Base-by-base conservation (phyloP, 2,113 vertebrate genomes). In the Peromyscus polionotus region DNA sequence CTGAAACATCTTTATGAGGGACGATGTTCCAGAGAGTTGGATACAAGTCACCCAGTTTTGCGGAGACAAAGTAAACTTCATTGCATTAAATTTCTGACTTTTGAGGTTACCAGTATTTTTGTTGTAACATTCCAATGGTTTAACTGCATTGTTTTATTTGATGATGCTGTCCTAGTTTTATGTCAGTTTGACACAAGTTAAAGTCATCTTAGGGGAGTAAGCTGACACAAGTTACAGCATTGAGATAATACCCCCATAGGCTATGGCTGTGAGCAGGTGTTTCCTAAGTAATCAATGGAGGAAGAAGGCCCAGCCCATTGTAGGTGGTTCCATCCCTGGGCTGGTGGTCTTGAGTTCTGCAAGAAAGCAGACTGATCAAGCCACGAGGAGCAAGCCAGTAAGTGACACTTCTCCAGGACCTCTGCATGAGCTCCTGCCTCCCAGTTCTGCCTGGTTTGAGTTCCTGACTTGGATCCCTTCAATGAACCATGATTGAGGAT, bases 331-430 rank as follows among this genome's bases (percentile, higher is more conserved):
- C 80, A 26, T 36, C 20, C 11, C 22, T 81, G 33, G 19, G 0
- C 20, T 81, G 33, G 79, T 3, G 5, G 19, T 36, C 31, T 12
- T 79, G 31, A 7, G 26, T 33, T 80, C 54, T 83, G 39, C 14
- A 61, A 14, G 22, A 59, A 24, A 83, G 20, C 54, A 24, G 6
- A 83, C 33, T 57, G 79, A 36, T 9, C 2, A 54, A 39, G 12
- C 36, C 80, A 39, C 24, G 80, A n/a, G 80, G 22, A 61, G 6
- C 22, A 61, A 83, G 12, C 36, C 36, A 39, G 54, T 83, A 83
- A 39, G 5, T 13, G 14, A 5, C 6, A 24, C 1, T 39, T 11
- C 12, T 61, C 12, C 6, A 39, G 3, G 20, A 5, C 22, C 11
- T 83, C 13, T 61, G 12, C 54, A 39, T 59, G 7, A 39, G 10